Conservation (phyloP, 2,113 vertebrate species). For the Corapipo altera region DNA sequence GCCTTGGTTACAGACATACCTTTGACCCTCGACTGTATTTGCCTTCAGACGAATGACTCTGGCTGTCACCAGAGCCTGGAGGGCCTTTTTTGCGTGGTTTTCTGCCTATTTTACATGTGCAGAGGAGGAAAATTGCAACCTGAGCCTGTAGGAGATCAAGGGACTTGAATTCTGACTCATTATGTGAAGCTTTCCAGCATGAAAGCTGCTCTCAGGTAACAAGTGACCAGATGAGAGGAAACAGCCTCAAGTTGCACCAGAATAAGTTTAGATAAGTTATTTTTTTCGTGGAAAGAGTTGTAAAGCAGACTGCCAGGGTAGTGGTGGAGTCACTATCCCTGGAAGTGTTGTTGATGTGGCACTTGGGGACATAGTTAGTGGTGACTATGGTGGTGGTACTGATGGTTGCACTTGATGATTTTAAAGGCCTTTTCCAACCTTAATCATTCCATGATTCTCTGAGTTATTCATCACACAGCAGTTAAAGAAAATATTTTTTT, state of each 20-base stretch:
- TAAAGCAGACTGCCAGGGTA: neutral
- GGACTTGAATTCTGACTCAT: neutral
- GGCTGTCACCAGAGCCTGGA: neutral
- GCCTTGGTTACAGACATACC: neutral
- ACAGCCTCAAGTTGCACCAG: neutral
- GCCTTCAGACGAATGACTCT: neutral
- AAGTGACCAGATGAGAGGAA: accelerated
- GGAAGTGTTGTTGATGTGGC: neutral
- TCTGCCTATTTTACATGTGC: neutral
- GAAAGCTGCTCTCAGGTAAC: neutral
- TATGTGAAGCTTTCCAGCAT: accelerated
- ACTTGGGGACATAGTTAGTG: neutral
- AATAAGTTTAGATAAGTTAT: neutral
- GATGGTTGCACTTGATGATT: neutral
- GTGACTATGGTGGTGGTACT: neutral
- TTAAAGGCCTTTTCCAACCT: neutral
- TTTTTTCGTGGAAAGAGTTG: neutral
- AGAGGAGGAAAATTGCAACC: neutral
- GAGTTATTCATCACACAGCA: neutral
- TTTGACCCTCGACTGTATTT: neutral
- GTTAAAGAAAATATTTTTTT: neutral
- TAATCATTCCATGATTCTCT: neutral
- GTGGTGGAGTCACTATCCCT: neutral
- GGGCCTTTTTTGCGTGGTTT: neutral
- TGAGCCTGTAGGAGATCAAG: neutral